Evolutionary conservation across 2,113 vertebrate genomes (phyloP), one percentile per base, ranked within the genome.

Genomic region (Furnarius figulus): DNA sequence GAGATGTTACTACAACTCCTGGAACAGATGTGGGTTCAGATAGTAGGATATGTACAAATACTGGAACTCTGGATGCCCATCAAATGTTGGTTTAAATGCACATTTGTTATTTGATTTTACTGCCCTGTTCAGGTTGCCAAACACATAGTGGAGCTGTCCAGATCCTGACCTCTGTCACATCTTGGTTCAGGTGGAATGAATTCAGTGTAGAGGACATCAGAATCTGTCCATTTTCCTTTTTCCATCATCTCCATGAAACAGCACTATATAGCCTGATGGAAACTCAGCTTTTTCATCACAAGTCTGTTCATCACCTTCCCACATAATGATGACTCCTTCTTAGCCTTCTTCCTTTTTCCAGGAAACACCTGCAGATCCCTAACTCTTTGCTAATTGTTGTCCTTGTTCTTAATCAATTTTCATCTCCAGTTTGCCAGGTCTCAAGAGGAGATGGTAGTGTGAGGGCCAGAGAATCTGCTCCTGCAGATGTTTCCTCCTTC

Each of bases 1-100:
- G 89, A 94, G 87, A 73, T 81, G 67, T 81, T 75, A 85, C 81
- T 93, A 91, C 81, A 96, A 72, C 59, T 83, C 83, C 91, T 94
- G 81, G 33, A 82, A 89, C 55, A 95, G 93, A 96, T 86, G 90
- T 65, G 50, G 59, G 71, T 93, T 90, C 85, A 87, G 56, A 83
- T 63, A 94, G 89, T 59, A 89, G 66, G 74, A 68, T 82, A 65
- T 59, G 79, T 88, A 91, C 76, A 92, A 88, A 63, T 78, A 24
- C 52, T 81, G 67, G 75, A 89, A 75, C 73, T 95, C 86, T 87
- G 92, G 76, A 93, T 89, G 85, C 89, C 78, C 70, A 74, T 62
- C 15, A 92, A 88, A 52, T 8, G 21, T 72, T 91, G 53, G 40
- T 56, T 66, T n/a, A 83, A 78, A 46, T 35, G n/a, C 1, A 6